Evolutionary conservation across 2,113 vertebrate species (phyloP).

Genomic region (Jacana jacana): DNA sequence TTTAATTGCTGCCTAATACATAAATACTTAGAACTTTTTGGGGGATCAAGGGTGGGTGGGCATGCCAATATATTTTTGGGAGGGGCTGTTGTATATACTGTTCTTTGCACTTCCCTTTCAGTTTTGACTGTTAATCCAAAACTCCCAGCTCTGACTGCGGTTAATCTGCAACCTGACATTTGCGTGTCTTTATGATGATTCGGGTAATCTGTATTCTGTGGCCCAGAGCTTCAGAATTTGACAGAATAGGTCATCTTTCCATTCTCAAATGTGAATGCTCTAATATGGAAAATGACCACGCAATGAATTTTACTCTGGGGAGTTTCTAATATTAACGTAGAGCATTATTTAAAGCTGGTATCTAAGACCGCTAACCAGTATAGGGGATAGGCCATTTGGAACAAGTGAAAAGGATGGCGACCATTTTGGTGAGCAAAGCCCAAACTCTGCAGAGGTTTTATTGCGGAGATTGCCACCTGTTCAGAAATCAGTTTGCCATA

Average conservation of each 20-base stretch:
- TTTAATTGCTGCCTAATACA: constrained; percentile 69
- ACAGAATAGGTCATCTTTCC: constrained; percentile 7
- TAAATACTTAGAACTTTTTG: constrained; percentile 58
- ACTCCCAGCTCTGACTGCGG: constrained; percentile 19
- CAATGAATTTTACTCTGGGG: neutral
- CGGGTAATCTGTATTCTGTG: neutral
- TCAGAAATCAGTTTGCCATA: neutral
- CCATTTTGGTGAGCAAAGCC: neutral
- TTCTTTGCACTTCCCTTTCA: constrained; percentile 20
- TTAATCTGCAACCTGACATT: constrained; percentile 4
- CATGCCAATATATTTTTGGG: neutral
- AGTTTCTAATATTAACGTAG: neutral
- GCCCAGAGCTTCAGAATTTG: constrained; percentile 12
- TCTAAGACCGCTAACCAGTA: neutral
- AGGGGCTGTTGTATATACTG: neutral
- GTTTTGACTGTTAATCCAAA: constrained; percentile 27
- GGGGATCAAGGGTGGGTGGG: neutral
- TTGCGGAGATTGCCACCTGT: neutral
- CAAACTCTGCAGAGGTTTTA: neutral
- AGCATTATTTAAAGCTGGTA: neutral
- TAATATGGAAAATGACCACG: neutral
- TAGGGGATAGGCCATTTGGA: neutral
- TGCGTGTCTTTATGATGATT: neutral
- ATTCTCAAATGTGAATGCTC: constrained; percentile 31
- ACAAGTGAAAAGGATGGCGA: neutral